A percentile compares a stretch with the other conserved stretches of the same genome.
Evolutionary conservation across 2,888 invertebrate genomes (phyloP).

Genomic region (Antitype chi): DNA sequence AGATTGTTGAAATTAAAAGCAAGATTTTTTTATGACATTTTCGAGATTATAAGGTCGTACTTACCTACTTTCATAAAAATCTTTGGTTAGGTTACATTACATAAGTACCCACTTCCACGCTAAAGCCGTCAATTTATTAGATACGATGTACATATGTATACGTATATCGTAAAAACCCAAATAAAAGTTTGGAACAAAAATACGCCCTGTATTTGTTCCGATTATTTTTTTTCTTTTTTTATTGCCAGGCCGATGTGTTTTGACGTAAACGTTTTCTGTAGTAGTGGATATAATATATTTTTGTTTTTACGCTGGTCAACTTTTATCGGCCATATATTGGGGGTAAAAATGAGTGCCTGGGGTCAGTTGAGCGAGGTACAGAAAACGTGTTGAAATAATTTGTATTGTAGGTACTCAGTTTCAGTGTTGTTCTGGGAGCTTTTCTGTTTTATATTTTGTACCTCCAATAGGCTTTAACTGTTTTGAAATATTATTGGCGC

Average conservation of each 20-base stretch:
- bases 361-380: constrained; percentile 24
- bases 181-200: constrained; percentile 53
- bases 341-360: constrained; percentile 28
- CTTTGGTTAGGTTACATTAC: background rate
- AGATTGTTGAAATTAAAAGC: background rate
- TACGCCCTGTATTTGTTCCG: constrained; percentile 45
- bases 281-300: constrained; percentile 29
- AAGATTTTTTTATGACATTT: background rate
- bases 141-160: background rate
- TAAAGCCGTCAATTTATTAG: background rate
- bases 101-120: background rate
- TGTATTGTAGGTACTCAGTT: constrained; percentile 8
- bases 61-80: background rate
- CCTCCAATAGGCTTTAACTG: background rate
- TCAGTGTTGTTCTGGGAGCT: constrained; percentile 7
- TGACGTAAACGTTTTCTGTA: constrained; percentile 42
- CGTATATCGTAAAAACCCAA: constrained; percentile 30
- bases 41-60: background rate
- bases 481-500: background rate
- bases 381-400: constrained; percentile 35
- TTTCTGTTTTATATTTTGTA: constrained; percentile 25
- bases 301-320: constrained; percentile 58
- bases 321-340: constrained; percentile 50
- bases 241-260: constrained; percentile 43
- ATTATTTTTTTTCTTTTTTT: constrained; percentile 57